Conservation (phyloP, 2,888 invertebrate genomes). For the Acanthosepion pharaonis region DNA sequence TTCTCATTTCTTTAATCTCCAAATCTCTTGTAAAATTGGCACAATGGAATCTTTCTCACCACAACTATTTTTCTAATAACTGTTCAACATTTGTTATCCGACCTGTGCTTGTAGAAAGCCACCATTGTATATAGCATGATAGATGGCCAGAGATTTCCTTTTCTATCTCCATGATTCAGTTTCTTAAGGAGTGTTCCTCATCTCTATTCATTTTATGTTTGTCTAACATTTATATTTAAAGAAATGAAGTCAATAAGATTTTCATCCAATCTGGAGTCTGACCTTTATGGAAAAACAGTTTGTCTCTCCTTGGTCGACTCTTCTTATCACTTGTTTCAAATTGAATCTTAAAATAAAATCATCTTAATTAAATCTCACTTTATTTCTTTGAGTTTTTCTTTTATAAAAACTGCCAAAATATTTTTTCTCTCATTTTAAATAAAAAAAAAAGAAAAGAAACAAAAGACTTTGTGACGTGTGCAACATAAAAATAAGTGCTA, state of each 20-base stretch:
- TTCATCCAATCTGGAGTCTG: not conserved
- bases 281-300: not conserved
- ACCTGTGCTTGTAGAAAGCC: not conserved
- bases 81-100: not conserved
- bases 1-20: not conserved
- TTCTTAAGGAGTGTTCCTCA: too few species aligned
- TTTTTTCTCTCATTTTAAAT: too few species aligned
- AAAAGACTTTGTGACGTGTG: too few species aligned
- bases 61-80: slow-evolving; percentile 7
- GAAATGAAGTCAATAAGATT: not conserved
- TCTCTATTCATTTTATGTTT: not conserved
- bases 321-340: not conserved
- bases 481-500: too few species aligned
- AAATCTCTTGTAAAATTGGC: not conserved
- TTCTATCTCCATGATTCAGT: not conserved
- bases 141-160: not conserved
- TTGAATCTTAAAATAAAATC: slow-evolving; percentile 9
- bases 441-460: too few species aligned
- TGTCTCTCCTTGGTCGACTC: not conserved
- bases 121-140: not conserved
- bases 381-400: not conserved
- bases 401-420: not conserved
- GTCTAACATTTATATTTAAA: not conserved
- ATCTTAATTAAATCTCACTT: not conserved
- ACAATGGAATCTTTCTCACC: not conserved